Evolutionary conservation across 2,888 invertebrate genomes (phyloP).

Genomic region (Monoplex corrugatus): DNA sequence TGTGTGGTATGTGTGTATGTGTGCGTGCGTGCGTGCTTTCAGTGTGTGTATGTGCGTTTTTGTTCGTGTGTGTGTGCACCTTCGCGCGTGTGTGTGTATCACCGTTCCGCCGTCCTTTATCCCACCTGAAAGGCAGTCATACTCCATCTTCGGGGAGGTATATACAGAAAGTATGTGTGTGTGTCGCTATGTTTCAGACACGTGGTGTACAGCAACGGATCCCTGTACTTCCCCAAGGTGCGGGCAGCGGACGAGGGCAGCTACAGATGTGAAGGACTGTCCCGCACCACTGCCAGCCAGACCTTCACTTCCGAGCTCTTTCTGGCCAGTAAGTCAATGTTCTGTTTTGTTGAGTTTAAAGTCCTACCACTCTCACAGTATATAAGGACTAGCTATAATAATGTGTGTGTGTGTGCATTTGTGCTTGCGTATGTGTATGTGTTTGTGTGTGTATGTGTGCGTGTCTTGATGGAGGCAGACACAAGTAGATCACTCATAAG

Average conservation of each 20-base stretch:
- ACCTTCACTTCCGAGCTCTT: slow-evolving; percentile 80
- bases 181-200: slow-evolving; percentile 80
- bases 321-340: slow-evolving; percentile 74
- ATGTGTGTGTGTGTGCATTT: background rate
- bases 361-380: background rate
- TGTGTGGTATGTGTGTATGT: background rate
- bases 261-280: slow-evolving; percentile 87
- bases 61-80: too few species aligned
- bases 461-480: background rate
- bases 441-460: background rate
- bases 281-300: slow-evolving; percentile 82
- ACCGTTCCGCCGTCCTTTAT: too few species aligned
- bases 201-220: slow-evolving; percentile 85
- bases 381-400: too few species aligned
- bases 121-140: too few species aligned
- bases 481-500: too few species aligned
- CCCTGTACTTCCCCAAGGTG: slow-evolving; percentile 85
- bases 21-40: background rate
- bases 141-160: background rate
- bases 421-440: background rate
- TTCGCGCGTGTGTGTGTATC: too few species aligned
- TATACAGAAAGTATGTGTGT: background rate
- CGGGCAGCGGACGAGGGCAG: slow-evolving; percentile 86
- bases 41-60: background rate
- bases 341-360: background rate